Evolutionary conservation across 2,797 vertebrate species (phyloP).

Genomic region (Phyllotis vaccarum): DNA sequence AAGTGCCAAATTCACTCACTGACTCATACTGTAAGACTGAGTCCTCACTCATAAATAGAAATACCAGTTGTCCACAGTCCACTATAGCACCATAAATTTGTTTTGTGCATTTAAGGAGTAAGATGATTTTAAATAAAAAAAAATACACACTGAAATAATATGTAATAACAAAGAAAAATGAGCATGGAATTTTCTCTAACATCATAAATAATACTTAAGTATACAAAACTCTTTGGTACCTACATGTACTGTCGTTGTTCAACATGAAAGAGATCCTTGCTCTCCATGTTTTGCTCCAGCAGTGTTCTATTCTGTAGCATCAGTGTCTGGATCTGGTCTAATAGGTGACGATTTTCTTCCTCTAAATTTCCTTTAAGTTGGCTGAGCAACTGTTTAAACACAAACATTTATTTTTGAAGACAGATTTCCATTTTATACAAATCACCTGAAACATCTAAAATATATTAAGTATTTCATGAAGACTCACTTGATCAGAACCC

Average conservation of each 20-base stretch:
- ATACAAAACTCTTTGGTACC: conserved; percentile 83
- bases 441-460: conserved; percentile 60
- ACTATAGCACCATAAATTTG: not conserved
- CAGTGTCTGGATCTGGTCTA: conserved; percentile 98
- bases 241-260: conserved; percentile 99
- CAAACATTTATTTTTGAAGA: conserved; percentile 70
- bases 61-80: not conserved
- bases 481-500: conserved; percentile 35
- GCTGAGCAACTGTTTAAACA: conserved; percentile 94
- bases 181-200: conserved; percentile 42
- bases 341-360: conserved; percentile 98
- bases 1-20: not conserved
- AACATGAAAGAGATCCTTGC: conserved; percentile 98
- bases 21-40: not conserved
- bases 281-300: conserved; percentile 98
- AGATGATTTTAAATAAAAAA: conserved; percentile 5
- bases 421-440: conserved; percentile 69
- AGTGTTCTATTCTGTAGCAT: conserved; percentile 98
- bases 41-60: not conserved
- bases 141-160: conserved; percentile 35
- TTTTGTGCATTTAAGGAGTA: not conserved
- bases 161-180: conserved; percentile 35
- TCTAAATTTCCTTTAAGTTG: conserved; percentile 99
- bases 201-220: conserved; percentile 54
- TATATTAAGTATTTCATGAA: conserved; percentile 61